Percentiles rank a stretch among this genome's conserved stretches.
Conservation (phyloP, 2,797 vertebrate genomes). For the Chloroceryle inda region DNA sequence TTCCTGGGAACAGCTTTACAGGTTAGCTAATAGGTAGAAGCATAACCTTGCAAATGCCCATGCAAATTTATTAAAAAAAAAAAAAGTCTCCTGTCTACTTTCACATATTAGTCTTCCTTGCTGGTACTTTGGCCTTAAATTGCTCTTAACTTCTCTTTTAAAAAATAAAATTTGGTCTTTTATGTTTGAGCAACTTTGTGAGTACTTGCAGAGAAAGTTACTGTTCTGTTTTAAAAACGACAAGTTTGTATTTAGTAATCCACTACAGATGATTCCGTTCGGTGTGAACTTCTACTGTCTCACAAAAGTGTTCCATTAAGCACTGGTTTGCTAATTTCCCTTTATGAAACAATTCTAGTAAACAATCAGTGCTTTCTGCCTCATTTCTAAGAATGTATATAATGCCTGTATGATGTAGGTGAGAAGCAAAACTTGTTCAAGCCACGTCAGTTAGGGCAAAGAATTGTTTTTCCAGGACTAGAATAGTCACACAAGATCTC, state of each 20-base stretch:
- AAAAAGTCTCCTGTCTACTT: constrained; percentile 60
- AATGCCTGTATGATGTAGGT: background rate
- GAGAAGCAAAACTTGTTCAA: background rate
- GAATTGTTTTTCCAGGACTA: background rate
- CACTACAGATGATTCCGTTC: background rate
- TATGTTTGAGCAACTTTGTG: constrained; percentile 41
- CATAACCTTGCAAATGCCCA: constrained; percentile 69
- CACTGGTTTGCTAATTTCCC: background rate
- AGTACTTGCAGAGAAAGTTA: constrained; percentile 45
- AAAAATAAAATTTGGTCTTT: constrained; percentile 49
- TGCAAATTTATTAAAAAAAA: constrained; percentile 61
- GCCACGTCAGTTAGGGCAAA: background rate
- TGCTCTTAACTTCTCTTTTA: constrained; percentile 35
- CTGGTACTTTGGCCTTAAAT: constrained; percentile 71
- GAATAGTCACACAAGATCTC: background rate
- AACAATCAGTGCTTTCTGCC: constrained; percentile 12
- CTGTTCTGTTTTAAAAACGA: background rate
- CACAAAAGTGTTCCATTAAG: background rate
- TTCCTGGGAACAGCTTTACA: constrained; percentile 79
- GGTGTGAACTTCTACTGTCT: background rate
- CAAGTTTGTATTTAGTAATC: background rate
- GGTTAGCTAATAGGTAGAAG: constrained; percentile 69
- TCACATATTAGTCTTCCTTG: constrained; percentile 71
- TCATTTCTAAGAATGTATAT: constrained; percentile 18
- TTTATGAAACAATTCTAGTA: background rate